Conservation (phyloP, 1,140 invertebrate species). For the Mesaphorura yosii region DNA sequence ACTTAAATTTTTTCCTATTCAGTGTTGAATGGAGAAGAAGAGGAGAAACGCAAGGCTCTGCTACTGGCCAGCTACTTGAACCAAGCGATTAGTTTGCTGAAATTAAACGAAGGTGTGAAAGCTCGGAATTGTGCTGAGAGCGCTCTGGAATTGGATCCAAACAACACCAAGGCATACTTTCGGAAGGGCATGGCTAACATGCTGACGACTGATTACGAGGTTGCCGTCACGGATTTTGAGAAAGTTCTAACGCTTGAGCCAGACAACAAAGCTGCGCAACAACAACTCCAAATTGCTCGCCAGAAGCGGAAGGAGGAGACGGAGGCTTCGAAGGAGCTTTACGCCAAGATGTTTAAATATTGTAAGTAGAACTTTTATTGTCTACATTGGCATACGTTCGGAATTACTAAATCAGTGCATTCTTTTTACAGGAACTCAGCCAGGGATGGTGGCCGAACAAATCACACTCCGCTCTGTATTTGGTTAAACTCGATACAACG, state of each 20-base stretch:
- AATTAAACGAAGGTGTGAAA: constrained; percentile 58
- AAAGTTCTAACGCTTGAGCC: constrained; percentile 58
- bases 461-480: no score
- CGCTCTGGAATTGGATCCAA: constrained; percentile 59
- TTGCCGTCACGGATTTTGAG: constrained; percentile 68
- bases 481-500: no score
- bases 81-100: constrained; percentile 65
- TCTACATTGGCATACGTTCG: no score
- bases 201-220: constrained; percentile 59
- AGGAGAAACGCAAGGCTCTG: constrained; percentile 48
- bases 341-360: constrained; percentile 94
- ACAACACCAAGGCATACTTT: constrained; percentile 83
- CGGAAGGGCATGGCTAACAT: constrained; percentile 72
- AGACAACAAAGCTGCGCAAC: constrained; percentile 67
- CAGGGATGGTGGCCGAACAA: no score
- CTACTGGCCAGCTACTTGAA: constrained; percentile 67
- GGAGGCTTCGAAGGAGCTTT: constrained; percentile 75
- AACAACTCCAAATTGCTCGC: constrained; percentile 61
- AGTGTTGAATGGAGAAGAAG: constrained; percentile 40
- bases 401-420: no score
- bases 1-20: constrained; percentile 14
- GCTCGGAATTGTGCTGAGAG: constrained; percentile 57
- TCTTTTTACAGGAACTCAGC: no score
- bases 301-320: constrained; percentile 61
- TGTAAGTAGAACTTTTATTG: no score